Evolutionary conservation across 2,113 vertebrate species (phyloP), one percentile per base, ranked within the genome.

Genomic region (Mobula birostris): DNA sequence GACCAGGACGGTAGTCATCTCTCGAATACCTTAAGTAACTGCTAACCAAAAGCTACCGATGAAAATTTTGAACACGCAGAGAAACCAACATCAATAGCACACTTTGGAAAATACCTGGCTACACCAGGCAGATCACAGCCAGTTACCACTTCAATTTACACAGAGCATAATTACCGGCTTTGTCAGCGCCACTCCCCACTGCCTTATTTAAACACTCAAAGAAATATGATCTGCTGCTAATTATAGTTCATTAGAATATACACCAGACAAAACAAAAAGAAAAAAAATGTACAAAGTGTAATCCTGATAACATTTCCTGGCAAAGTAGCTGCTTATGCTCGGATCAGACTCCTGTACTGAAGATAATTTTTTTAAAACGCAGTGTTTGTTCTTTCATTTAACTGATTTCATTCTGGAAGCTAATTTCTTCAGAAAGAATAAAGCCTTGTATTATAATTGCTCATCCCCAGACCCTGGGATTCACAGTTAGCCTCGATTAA

Each of bases 181-280:
- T 66, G 61, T 66, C 85, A 90, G 61, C 63, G 85, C 85, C 85
- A 63, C 83, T 87, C 83, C 83, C 27, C 12, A 32, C 7, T 68
- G 61, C 85, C 61, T 88, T 88, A 27, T 88, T 90, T 66, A 63
- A 90, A 90, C 58, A 63, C 83, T 90, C 61, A 66, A 32, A 66
- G 61, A 90, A 90, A 90, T 90, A 6, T n/a, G 85, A 90, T 90
- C 85, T 32, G n/a, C 12, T 66, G 61, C 6, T 90, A 90, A 90
- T 90, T 66, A 90, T 90, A 90, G 85, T 66, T 90, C 85, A 90
- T 90, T 90, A 68, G 85, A 90, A 68, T 90, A 90, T 19, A 90
- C 15, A 90, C 85, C 61, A 90, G 85, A 90, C 85, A 90, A 90
- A 90, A 90, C 85, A 90, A 63, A n/a, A 19, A 27, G 29, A 66